Evolutionary conservation across 2,888 invertebrate species (phyloP), one percentile per base, ranked within the genome.

Genomic region (Cancer borealis): DNA sequence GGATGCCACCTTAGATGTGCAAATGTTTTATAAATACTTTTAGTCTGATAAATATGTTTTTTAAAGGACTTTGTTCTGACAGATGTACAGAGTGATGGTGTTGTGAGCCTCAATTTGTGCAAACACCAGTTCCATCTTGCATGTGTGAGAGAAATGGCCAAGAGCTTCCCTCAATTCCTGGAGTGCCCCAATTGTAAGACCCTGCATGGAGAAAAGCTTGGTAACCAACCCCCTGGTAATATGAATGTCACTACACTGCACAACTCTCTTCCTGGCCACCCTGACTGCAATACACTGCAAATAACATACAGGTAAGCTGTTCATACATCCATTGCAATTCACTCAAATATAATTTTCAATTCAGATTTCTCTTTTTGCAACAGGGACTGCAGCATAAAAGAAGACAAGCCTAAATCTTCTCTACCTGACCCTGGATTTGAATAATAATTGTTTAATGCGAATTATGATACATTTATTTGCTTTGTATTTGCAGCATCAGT

Each of bases 101-200:
- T 98, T 26, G 97, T 98, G 91, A 97, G 98, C 96, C 97, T 98
- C 94, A 97, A 97, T 96, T 97, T 97, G 95, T 98, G 98, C 96
- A 97, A 97, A 96, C 98, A 98, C 97, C 97, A 98, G 96, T 97
- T 98, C 96, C 98, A 98, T 96, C 97, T 98, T 96, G 97, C 98
- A 96, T 98, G 98, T 96, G 97, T 98, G 87, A 97, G 98, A 96
- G 97, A 98, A 89, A 97, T 98, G 97, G 97, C 98, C 93, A 97
- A 97, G 91, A 96, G 96, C 17, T 90, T 93, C 26, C 92, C 94
- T 21, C 92, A 94, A 39, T 98, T 98, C 96, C 97, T 98, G 96
- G 98, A 98, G 96, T 99, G 99, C 96, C 98, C 98, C 3, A 98
- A 98, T 46, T 99, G 99, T 96, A 98, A 98, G 95, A 98, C 98